Evolutionary conservation across 2,113 vertebrate genomes (phyloP), one percentile per base, ranked within the genome.

Genomic region (Centropus unirufus): DNA sequence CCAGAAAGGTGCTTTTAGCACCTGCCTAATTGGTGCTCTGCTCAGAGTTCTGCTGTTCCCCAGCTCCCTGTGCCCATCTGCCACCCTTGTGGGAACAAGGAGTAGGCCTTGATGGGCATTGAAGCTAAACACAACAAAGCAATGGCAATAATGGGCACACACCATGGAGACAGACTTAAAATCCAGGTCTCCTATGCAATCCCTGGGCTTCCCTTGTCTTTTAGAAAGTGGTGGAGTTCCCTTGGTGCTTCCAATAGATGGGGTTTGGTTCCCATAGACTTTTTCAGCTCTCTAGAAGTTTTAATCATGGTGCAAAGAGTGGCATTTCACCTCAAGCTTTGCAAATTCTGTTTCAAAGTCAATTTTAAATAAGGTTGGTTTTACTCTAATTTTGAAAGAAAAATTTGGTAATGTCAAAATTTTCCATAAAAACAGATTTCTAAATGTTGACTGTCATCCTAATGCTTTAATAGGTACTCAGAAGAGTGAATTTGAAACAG

Each of bases 351-450:
- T 36, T 83, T 61, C 55, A 93, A 77, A 68, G 52, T 40, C 30
- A 92, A 92, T 91, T 72, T 89, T 49, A 84, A 79, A 87, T 34
- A 64, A 61, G n/a, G 52, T 46, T 49, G 62, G 9, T 49, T 87
- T 92, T 87, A 74, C 63, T 84, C 5, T 9, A 57, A 75, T 93
- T 92, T 82, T 91, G 73, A 94, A 95, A 87, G 76, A 92, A 95
- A 93, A 84, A 92, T 92, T 83, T 27, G 3, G 34, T 64, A 68
- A 91, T 49, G 39, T 68, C 69, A 70, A 75, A 61, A 54, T 78
- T 83, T 89, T 92, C 69, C 44, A 72, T 49, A 62, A 84, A 84
- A 92, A 36, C 40, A 75, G 52, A 70, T 47, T 91, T 92, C 52
- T 32, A 67, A 86, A 32, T 61, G 73, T 78, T 93, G 78, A 79